Conservation (phyloP, 2,113 vertebrate species). For the Mus spicilegus region DNA sequence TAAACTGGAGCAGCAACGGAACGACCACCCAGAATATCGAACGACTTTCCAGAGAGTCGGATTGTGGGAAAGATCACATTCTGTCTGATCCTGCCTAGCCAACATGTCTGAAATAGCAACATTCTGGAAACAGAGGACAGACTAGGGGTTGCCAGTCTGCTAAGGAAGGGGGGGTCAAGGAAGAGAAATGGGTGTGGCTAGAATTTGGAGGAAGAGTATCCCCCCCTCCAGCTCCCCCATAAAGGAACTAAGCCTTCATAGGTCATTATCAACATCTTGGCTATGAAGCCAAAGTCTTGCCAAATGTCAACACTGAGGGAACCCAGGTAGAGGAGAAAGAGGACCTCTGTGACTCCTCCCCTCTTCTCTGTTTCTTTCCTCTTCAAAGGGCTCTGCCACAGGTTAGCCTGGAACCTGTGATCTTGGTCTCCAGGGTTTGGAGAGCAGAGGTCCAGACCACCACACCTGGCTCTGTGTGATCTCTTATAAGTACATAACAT, state of each 20-base stretch:
- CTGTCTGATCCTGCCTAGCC: neutral
- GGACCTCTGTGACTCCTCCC: neutral
- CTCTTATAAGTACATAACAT: conserved; percentile 18
- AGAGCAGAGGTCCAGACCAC: neutral
- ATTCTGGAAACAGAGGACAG: neutral
- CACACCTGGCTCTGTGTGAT: neutral
- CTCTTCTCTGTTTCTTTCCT: neutral
- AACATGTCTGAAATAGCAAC: conserved; percentile 10
- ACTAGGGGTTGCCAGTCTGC: neutral
- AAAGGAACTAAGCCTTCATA: neutral
- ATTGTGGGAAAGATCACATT: neutral
- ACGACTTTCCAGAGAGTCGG: neutral
- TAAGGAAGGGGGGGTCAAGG: neutral
- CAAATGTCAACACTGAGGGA: neutral
- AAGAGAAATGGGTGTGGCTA: neutral
- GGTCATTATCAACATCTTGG: neutral
- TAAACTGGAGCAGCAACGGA: neutral
- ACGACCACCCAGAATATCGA: neutral
- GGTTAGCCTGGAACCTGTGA: neutral
- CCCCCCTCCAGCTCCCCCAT: no score
- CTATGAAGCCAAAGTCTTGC: neutral
- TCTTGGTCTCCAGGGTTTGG: neutral
- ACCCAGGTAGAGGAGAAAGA: neutral
- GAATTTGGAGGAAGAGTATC: neutral
- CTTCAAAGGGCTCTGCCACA: neutral